Evolutionary conservation across 2,113 vertebrate species (phyloP).

Genomic region (Dipodomys merriami): DNA sequence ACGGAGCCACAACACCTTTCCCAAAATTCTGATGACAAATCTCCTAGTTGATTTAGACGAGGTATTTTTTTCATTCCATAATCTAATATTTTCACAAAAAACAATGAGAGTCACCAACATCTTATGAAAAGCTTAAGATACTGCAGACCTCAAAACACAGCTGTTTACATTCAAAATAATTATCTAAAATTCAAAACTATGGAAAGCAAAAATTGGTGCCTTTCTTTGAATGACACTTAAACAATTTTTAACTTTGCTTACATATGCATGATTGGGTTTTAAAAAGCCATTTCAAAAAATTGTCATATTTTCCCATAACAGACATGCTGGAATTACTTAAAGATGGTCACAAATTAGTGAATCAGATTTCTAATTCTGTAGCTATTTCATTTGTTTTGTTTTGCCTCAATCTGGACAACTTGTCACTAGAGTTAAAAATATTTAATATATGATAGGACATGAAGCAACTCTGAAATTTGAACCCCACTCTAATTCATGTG

Average conservation of each 20-base stretch:
- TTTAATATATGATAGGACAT: not conserved
- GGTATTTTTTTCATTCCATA: not conserved
- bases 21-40: not conserved
- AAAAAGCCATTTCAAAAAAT: not conserved
- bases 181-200: not conserved
- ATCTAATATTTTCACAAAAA: not conserved
- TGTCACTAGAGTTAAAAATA: conserved; percentile 26
- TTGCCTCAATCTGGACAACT: not conserved
- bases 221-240: not conserved
- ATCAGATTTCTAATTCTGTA: not conserved
- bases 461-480: conserved; percentile 7
- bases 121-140: conserved; percentile 15
- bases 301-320: not conserved
- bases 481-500: not conserved
- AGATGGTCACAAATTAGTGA: conserved; percentile 25
- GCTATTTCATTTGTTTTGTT: not conserved
- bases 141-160: not conserved
- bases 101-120: too few relatives aligned
- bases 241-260: conserved; percentile 10
- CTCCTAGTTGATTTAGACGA: not conserved
- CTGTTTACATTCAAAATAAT: not conserved
- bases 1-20: accelerated
- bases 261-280: not conserved
- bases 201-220: not conserved
- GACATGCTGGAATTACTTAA: not conserved